Conservation (phyloP, 2,797 vertebrate species). For the Eulemur mongoz region DNA sequence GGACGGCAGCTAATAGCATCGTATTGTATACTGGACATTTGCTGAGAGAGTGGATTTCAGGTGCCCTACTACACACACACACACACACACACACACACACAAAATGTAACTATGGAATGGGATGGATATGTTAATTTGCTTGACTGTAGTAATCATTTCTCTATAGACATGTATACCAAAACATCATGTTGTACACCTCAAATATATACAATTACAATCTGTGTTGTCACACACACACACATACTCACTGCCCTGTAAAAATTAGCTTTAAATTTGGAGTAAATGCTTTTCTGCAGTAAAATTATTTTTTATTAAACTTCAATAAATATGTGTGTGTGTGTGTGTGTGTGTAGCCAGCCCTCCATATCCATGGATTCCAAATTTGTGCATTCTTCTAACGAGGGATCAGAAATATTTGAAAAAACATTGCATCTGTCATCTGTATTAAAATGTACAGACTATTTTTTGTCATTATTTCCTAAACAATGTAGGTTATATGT, state of each 20-base stretch:
- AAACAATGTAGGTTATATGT: neutral
- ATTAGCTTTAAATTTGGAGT: neutral
- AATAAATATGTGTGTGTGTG: neutral
- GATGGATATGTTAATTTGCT: neutral
- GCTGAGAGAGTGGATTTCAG: neutral
- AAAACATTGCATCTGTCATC: neutral
- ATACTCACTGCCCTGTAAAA: conserved; percentile 7
- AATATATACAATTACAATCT: neutral
- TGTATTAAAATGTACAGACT: neutral
- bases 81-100: no score
- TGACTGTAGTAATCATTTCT: no score
- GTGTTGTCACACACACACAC: neutral
- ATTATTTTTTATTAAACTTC: conserved; percentile 36
- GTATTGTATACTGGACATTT: neutral
- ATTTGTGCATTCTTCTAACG: neutral
- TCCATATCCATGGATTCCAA: neutral
- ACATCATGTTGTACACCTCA: neutral
- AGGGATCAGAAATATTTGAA: neutral
- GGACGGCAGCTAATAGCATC: neutral
- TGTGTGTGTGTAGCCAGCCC: neutral
- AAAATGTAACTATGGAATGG: neutral
- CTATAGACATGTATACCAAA: neutral
- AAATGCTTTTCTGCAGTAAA: conserved; percentile 52
- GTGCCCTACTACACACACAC: neutral
- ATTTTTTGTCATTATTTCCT: neutral